Conservation (phyloP, 2,797 vertebrate species). For the Poeciliopsis turneri region DNA sequence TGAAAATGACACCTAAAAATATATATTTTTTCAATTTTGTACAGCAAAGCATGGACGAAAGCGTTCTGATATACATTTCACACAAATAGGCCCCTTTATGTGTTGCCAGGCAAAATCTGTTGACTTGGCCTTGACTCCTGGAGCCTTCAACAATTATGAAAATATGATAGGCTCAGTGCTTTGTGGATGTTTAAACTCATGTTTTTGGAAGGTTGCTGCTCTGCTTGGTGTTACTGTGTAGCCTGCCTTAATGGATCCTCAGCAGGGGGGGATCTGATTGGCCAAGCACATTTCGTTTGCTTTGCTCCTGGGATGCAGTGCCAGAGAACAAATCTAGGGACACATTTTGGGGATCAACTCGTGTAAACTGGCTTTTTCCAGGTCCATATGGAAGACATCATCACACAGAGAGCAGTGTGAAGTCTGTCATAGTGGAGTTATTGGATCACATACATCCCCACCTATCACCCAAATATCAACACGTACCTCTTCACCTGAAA, state of each 20-base stretch:
- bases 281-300: conserved; percentile 49
- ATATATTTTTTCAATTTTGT: conserved; percentile 54
- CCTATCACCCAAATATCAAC: conserved; percentile 49
- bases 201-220: conserved; percentile 60
- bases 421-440: conserved; percentile 60
- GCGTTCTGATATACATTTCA: conserved; percentile 58
- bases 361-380: conserved; percentile 74
- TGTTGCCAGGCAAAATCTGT: conserved; percentile 75
- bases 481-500: conserved; percentile 37
- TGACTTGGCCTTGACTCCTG: conserved; percentile 76
- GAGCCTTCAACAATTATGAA: conserved; percentile 78
- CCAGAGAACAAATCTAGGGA: conserved; percentile 60
- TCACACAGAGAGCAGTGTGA: conserved; percentile 56
- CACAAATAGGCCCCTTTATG: conserved; percentile 74
- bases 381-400: conserved; percentile 80
- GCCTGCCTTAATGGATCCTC: conserved; percentile 56
- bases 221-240: conserved; percentile 66
- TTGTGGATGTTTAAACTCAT: conserved; percentile 58
- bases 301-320: conserved; percentile 39
- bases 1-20: conserved; percentile 60
- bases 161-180: conserved; percentile 71
- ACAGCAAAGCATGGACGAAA: conserved; percentile 63
- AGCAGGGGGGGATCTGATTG: conserved; percentile 61
- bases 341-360: conserved; percentile 69
- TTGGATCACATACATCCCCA: conserved; percentile 57